A percentile compares a stretch with the other conserved stretches of the same genome.
phyloP scores from a whole-genome alignment of 2,888 invertebrate genomes.

The Spodoptera exigua region DNA sequence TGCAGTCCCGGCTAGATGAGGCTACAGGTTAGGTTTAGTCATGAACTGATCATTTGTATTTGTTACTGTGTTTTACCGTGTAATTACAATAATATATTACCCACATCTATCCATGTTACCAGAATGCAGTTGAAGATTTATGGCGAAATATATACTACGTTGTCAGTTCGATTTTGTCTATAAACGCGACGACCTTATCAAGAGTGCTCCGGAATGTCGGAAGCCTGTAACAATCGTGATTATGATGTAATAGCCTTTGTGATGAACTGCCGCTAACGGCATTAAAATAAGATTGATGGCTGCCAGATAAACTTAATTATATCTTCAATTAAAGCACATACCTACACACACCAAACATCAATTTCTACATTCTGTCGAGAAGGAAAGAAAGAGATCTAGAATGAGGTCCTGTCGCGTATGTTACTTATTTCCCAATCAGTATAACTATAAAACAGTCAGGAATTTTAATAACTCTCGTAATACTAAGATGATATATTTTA shows the following conservation, averaged over 20 bases:
- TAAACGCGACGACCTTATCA: neutral
- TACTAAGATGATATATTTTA: slow-evolving; percentile 68
- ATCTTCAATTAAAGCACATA: too few species aligned
- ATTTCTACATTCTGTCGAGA: neutral
- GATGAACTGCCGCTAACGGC: slow-evolving; percentile 14
- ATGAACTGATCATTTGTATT: neutral
- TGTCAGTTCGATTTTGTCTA: neutral
- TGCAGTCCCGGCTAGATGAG: neutral
- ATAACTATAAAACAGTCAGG: slow-evolving; percentile 43
- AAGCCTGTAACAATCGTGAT: slow-evolving; percentile 30
- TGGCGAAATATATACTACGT: neutral
- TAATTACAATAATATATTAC: neutral
- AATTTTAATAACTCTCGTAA: slow-evolving; percentile 64
- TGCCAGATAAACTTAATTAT: neutral
- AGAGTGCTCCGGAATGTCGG: slow-evolving; percentile 8
- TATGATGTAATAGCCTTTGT: slow-evolving; percentile 31
- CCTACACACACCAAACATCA: too few species aligned
- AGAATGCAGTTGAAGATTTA: too few species aligned
- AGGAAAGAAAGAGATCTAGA: too few species aligned
- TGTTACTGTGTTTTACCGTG: neutral
- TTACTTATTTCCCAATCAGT: slow-evolving; percentile 26
- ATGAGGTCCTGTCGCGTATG: neutral
- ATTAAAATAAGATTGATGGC: slow-evolving; percentile 6
- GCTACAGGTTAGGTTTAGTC: slow-evolving; percentile 2
- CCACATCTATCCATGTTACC: neutral